Evolutionary conservation across 2,113 vertebrate species (phyloP), one percentile per base, ranked within the genome.

Genomic region (Paramormyrops kingsleyae): DNA sequence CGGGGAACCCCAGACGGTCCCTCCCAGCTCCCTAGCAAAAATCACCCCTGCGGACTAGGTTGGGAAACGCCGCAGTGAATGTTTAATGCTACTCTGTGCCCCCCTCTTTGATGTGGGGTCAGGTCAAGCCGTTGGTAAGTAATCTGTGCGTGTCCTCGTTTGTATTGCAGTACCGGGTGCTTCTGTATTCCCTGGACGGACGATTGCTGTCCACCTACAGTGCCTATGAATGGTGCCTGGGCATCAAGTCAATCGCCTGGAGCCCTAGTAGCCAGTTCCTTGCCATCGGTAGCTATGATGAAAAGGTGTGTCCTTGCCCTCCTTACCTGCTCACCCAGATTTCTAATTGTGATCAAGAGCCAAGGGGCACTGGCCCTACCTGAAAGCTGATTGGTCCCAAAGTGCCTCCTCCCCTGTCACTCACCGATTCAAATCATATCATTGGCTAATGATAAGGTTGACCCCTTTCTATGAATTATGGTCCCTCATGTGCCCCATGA

Each of bases 241-340:
- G 99, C 0, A 89, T 99, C 66, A 99, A 99, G 92, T 95, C 96
- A 0, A 91, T 98, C 0, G 90, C 97, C 50, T 99, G 99, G 99
- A 98, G 98, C 90, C 98, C 98, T 92, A 99, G 97, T 95, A 99
- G 98, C 49, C 98, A 99, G 89, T 99, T 99, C 93, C 95, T 99
- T 93, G 98, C 97, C 0, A 92, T 99, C 1, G 98, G 99, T 85
- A 99, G 99, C 95, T 99, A 97, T 2, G 99, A 99, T 66, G 98
- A 98, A 90, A 99, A 99, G 96, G 99, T 99, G n/a, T 35, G 35
- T 74, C 39, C 46, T 62, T 44, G 19, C 12, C 0, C 24, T 44
- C 53, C 77, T 70, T 24, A 17, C 59, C 39, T 66, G n/a, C 56
- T 83, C 8, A 24, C n/a, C 24, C 42, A 24, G 10, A 31, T 39